These are phyloP conservation scores for Neodiprion virginianus DNA, from an alignment of 1,140 invertebrate species.

Conservation along the genomic window DNA sequence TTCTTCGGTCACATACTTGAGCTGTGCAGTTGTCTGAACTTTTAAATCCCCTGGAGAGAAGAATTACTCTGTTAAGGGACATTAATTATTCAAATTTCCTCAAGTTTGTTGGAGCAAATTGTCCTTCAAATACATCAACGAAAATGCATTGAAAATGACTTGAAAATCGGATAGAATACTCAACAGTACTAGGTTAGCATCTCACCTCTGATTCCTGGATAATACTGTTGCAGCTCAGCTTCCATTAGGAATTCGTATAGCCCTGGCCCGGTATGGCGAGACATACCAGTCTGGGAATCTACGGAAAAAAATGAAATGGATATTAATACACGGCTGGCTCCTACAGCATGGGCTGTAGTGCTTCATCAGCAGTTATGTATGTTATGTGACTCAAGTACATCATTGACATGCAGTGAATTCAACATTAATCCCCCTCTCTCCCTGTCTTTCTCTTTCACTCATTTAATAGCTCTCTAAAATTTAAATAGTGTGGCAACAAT, in stretches of 20 bases:
- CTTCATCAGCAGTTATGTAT: constrained; percentile 18
- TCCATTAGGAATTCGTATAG: constrained; percentile 91
- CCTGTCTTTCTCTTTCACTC: neutral
- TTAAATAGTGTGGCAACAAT: neutral
- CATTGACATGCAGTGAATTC: constrained; percentile 6
- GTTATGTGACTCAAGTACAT: constrained; percentile 4
- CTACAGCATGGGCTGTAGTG: constrained; percentile 17
- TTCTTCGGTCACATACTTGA: constrained; percentile 96
- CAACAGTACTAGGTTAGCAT: constrained; percentile 37
- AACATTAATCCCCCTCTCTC: neutral
- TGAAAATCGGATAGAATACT: no score
- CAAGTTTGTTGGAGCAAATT: neutral
- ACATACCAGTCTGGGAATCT: constrained; percentile 57
- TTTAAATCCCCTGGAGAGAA: constrained; percentile 74
- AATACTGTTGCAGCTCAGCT: constrained; percentile 90
- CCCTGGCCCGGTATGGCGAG: constrained; percentile 68
- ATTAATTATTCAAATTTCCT: constrained; percentile 19
- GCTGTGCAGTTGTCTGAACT: constrained; percentile 87
- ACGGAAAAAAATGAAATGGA: constrained; percentile 24
- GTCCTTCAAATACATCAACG: neutral
- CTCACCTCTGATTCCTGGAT: constrained; percentile 72
- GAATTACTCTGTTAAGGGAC: constrained; percentile 5
- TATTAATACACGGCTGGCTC: constrained; percentile 5
- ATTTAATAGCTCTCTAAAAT: constrained; percentile 14
- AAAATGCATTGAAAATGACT: neutral